Percentiles rank a stretch among this genome's conserved stretches.
Conservation (phyloP, 2,797 vertebrate species). For the Tokudaia muenninki region DNA sequence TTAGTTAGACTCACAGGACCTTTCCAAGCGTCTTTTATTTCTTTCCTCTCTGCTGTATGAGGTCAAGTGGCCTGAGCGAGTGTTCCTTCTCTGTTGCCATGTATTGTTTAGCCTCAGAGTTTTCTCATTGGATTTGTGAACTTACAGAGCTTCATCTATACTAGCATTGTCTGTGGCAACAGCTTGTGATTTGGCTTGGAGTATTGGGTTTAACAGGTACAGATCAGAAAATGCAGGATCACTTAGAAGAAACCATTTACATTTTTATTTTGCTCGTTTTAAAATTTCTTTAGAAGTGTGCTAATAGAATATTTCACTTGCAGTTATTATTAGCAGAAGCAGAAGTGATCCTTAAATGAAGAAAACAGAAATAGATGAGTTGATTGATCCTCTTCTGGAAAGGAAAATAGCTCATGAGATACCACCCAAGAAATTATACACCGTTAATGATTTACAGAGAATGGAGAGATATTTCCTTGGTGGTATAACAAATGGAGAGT, state of each 20-base stretch:
- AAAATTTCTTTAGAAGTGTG: conserved; percentile 22
- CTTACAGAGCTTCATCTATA: neutral
- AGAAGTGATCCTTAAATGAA: neutral
- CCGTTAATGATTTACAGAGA: neutral
- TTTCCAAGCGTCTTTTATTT: neutral
- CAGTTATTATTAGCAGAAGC: neutral
- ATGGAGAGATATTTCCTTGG: neutral
- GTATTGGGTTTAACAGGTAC: neutral
- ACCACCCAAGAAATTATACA: neutral
- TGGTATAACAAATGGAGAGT: neutral
- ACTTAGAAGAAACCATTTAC: neutral
- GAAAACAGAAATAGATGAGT: neutral
- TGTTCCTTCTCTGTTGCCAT: neutral
- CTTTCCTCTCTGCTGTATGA: neutral
- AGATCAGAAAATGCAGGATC: conserved; percentile 1
- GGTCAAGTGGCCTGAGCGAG: neutral
- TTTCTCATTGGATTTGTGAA: conserved; percentile 45
- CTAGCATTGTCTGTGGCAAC: neutral
- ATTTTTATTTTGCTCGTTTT: neutral
- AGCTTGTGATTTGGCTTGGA: neutral
- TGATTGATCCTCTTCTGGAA: neutral
- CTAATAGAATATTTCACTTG: neutral
- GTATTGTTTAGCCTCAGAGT: neutral
- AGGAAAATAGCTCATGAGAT: neutral
- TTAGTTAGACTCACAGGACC: neutral